Conservation (phyloP, 2,888 invertebrate genomes). For the Mylabris sibirica region DNA sequence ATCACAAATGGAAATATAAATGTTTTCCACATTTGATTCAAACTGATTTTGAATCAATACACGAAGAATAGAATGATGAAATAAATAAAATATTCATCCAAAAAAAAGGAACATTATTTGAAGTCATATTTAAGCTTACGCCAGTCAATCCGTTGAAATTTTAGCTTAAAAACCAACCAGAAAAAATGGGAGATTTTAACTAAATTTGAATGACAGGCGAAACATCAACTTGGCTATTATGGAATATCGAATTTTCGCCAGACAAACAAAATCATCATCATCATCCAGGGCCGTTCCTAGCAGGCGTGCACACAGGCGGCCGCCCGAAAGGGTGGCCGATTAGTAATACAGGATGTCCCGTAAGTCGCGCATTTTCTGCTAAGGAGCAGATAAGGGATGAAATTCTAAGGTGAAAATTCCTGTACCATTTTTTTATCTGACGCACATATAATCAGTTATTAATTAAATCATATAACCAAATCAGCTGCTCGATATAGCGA, state of each 20-base stretch:
- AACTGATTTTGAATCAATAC: neutral
- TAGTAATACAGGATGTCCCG: no score
- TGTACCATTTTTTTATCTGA: no score
- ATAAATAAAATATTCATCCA: slow-evolving; percentile 20
- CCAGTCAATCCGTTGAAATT: slow-evolving; percentile 28
- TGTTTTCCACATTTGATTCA: neutral
- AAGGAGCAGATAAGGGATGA: no score
- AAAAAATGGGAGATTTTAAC: slow-evolving; percentile 31
- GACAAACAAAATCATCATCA: neutral
- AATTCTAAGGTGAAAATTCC: no score
- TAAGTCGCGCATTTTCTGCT: no score
- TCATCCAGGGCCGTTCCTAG: no score
- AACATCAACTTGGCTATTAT: slow-evolving; percentile 21
- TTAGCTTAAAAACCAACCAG: slow-evolving; percentile 30
- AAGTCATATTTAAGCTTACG: slow-evolving; percentile 29
- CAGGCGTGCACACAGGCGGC: no score
- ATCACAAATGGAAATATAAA: neutral
- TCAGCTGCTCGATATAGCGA: no score
- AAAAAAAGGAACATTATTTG: slow-evolving; percentile 17
- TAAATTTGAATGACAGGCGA: slow-evolving; percentile 32
- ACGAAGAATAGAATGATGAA: slow-evolving; percentile 9
- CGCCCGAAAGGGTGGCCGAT: no score
- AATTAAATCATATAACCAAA: no score
- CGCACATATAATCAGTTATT: no score
- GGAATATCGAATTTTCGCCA: neutral